Evolutionary conservation across 2,113 vertebrate species (phyloP).

Genomic region (Ranitomeya imitator): DNA sequence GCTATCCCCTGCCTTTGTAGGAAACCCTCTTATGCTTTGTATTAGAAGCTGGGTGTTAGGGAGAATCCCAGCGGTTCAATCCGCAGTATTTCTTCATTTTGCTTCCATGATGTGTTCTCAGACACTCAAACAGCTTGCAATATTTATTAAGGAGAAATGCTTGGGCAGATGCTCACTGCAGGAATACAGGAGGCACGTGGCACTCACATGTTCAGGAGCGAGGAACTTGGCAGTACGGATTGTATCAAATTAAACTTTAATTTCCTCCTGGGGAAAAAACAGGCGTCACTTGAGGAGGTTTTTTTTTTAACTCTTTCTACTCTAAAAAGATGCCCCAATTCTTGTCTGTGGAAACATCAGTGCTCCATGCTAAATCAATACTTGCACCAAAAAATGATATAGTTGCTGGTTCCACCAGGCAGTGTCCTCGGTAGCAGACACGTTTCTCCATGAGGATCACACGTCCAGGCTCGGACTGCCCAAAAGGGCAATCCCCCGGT

Average conservation of each 20-base stretch:
- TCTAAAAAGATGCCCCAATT: conserved; percentile 7
- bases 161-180: conserved; percentile 51
- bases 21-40: not conserved
- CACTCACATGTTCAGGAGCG: conserved; percentile 42
- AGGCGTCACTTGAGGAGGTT: conserved; percentile 12
- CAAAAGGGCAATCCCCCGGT: too few relatives aligned
- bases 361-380: not conserved
- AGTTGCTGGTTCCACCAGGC: not conserved
- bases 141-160: conserved; percentile 54
- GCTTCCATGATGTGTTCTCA: conserved; percentile 35
- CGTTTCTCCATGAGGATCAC: not conserved
- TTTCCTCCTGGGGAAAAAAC: conserved; percentile 31
- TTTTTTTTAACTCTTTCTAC: not conserved
- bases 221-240: conserved; percentile 47
- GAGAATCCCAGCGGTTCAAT: conserved; percentile 20
- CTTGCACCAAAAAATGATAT: not conserved
- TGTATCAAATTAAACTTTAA: conserved; percentile 55
- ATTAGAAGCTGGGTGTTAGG: not conserved
- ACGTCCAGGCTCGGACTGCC: too few relatives aligned
- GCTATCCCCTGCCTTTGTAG: not conserved
- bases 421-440: not conserved
- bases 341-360: conserved; percentile 6
- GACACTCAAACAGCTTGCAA: conserved; percentile 47
- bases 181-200: conserved; percentile 49
- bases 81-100: conserved; percentile 7